These are phyloP conservation scores for Leucophora obtusa DNA, from an alignment of 2,888 invertebrate species.

Conservation along the genomic window DNA sequence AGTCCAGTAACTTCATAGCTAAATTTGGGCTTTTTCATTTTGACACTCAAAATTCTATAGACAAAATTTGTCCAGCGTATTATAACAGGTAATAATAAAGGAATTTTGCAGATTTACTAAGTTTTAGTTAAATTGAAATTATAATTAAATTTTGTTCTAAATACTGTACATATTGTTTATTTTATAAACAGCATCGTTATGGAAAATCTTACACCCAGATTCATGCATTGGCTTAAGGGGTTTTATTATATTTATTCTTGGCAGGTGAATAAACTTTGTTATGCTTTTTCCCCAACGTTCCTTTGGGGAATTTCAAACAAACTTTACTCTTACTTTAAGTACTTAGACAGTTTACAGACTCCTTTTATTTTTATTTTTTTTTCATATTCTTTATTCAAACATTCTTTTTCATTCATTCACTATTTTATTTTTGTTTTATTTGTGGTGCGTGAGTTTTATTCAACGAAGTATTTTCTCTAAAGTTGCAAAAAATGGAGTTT, in stretches of 20 bases:
- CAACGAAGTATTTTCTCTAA: neutral
- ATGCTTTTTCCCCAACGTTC: slow-evolving; percentile 15
- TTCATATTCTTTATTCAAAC: slow-evolving; percentile 37
- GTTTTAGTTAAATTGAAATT: too few species aligned
- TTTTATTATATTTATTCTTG: slow-evolving; percentile 6
- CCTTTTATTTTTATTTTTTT: slow-evolving; percentile 45
- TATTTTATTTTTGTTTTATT: slow-evolving; percentile 13
- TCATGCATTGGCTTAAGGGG: too few species aligned
- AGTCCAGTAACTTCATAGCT: too few species aligned
- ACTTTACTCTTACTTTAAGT: slow-evolving; percentile 60
- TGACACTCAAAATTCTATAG: too few species aligned
- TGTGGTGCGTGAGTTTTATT: slow-evolving; percentile 47
- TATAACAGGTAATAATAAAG: too few species aligned
- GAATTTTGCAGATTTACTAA: too few species aligned
- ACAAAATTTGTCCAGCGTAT: too few species aligned
- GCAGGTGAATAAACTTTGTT: slow-evolving; percentile 57
- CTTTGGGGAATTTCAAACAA: slow-evolving; percentile 48
- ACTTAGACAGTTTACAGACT: slow-evolving; percentile 64
- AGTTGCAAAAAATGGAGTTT: slow-evolving; percentile 25
- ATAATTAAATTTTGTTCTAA: too few species aligned
- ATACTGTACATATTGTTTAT: too few species aligned
- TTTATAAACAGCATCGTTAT: too few species aligned
- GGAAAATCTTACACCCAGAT: too few species aligned
- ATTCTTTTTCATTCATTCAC: slow-evolving; percentile 45
- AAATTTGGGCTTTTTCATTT: too few species aligned